A percentile compares a stretch with the other conserved stretches of the same genome.
phyloP scores from a whole-genome alignment of 2,888 invertebrate genomes.

The Coremacera marginata region DNA sequence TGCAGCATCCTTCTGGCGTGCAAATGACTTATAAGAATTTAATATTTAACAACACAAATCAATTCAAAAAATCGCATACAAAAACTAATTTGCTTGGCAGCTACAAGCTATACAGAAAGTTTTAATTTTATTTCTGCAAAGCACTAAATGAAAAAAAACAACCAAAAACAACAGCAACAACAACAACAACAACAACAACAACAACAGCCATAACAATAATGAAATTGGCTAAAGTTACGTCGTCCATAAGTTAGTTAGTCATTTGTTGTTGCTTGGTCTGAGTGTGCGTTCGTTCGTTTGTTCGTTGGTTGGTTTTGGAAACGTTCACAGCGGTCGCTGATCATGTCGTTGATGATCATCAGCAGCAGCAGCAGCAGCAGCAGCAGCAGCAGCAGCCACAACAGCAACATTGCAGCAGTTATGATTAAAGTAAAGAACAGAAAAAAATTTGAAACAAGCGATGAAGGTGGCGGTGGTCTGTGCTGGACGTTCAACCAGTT shows the following conservation, averaged over 20 bases:
- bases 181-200: constrained; percentile 3
- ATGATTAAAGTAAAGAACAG: background rate
- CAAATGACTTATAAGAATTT: constrained; percentile 66
- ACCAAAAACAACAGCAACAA: constrained; percentile 17
- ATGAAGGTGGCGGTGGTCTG: constrained; percentile 16
- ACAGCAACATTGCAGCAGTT: constrained; percentile 28
- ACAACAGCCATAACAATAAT: constrained; percentile 5
- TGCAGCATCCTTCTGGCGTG: constrained; percentile 49
- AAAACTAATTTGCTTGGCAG: constrained; percentile 46
- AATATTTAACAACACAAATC: constrained; percentile 66
- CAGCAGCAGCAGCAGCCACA: constrained; percentile 16
- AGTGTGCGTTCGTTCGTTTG: background rate
- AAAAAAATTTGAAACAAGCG: background rate
- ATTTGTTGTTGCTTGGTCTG: background rate
- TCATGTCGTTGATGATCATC: constrained; percentile 37
- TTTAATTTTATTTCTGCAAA: constrained; percentile 40
- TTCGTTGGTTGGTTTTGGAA: background rate
- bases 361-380: background rate
- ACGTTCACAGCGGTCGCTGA: constrained; percentile 30
- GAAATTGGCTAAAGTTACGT: constrained; percentile 31
- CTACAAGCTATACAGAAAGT: constrained; percentile 20
- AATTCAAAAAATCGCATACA: constrained; percentile 60
- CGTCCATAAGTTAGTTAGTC: constrained; percentile 15
- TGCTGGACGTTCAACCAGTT: background rate
- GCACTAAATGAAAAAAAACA: constrained; percentile 41